Base-by-base conservation (phyloP, 2,888 invertebrate species). In the Acrobasis repandana region DNA sequence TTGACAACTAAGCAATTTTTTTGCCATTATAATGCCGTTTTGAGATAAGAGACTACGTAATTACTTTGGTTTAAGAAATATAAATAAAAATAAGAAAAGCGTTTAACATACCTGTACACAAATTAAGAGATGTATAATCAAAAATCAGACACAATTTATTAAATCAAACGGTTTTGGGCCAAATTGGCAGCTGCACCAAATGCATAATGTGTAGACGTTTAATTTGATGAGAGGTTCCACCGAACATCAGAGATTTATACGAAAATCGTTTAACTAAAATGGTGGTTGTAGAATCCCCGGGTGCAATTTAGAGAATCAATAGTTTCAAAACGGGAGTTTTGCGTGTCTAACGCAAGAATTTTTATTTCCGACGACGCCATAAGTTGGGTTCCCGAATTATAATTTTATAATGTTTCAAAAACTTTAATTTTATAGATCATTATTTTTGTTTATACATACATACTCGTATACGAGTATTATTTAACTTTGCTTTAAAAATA, bases 181-280 rank as follows among this genome's bases (percentile, higher is more conserved):
- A 83, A 90, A 91, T 88, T 88, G 84, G 73, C 76, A 78, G 82
- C 78, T 82, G 72, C 78, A 80, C 80, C 83, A 90, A 90, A 86
- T 81, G 83, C 83, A 83, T 90, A 89, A 89, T 86, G 82, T 80
- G 81, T 80, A 82, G 82, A 86, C 84, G 84, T 90, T 89, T 88
- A 85, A 80, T 85, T 83, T 89, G 86, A 91, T 91, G 81, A 87
- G 75, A 72, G 88, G 87, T 85, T 86, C 66, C 67, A 67, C 66
- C 69, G 76, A 74, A 75, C 77, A 79, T 78, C 75, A 70, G 80
- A 80, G 78, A 88, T 85, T 90, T 85, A 88, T 84, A 84, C 79
- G 75, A 79, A 85, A 88, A 89, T 71, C 86, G 85, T 83, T 89
- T 87, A 88, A 77, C 80, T 79, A 77, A 82, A 88, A 85, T 83